Evolutionary conservation across 2,888 invertebrate genomes (phyloP), one percentile per base, ranked within the genome.

Genomic region (Philhelius pedissequus): DNA sequence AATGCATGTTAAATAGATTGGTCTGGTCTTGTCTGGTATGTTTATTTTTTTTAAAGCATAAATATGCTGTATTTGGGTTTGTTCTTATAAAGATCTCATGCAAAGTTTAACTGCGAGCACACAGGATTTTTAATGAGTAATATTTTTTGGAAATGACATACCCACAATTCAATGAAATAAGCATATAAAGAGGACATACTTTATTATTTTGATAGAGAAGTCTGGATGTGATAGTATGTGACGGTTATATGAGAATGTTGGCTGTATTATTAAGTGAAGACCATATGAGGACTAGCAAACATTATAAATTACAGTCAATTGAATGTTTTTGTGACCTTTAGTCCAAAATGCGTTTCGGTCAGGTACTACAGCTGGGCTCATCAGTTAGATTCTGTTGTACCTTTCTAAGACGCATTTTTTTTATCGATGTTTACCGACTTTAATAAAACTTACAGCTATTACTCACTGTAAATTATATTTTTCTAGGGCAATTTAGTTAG

Each of bases 51-150:
- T 43, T 22, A 3, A 32, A 30, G 60, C 60, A 71, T 56, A 38
- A 50, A 38, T 32, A 66, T 52, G 58, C 3, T 6, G 50, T 40
- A 8, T 43, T 62, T 40, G n/a, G 25, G 52, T 68, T 60, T 25
- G 30, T 56, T 32, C 11, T 45, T 40, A 15, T 40, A 32, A 54
- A 25, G 48, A 50, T 48, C 62, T 56, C 48, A 68, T 60, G 54
- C 68, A 35, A 58, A 50, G 64, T 52, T 50, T 25, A 45, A 40
- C 54, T 8, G 9, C 13, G 22, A 48, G 13, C 50, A 54, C 73
- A 78, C 50, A 69, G 45, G 69, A 54, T 56, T 77, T 82, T 83
- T 74, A 83, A 83, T 56, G 74, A 74, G 64, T 69, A 62, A 74
- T 74, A 74, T 62, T 69, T 62, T 73, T 68, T 66, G 68, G 38